A percentile compares a stretch with the other conserved stretches of the same genome.
These are phyloP conservation scores for Macrobrachium rosenbergii DNA, from an alignment of 1,140 invertebrate genomes.

Conservation along the genomic window DNA sequence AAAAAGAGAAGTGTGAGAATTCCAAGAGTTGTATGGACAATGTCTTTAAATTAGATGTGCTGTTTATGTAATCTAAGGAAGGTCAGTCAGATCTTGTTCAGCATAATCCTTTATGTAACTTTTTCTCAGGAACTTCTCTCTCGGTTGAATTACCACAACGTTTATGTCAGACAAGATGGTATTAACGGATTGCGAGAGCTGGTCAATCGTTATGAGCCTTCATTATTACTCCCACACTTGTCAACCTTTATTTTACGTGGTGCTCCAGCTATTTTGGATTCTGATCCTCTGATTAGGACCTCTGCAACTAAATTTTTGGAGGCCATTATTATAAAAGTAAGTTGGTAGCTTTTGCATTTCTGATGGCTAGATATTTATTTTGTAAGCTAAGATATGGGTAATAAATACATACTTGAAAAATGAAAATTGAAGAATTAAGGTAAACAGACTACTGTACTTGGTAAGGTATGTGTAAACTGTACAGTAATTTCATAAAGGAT, in stretches of 20 bases:
- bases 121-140: slow-evolving; percentile 78
- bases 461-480: too few species aligned
- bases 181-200: slow-evolving; percentile 81
- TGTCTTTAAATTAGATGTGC: too few species aligned
- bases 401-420: neutral
- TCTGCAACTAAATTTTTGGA: slow-evolving; percentile 79
- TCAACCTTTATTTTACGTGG: slow-evolving; percentile 79
- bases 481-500: too few species aligned
- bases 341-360: slow-evolving; percentile 17
- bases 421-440: neutral
- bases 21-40: too few species aligned
- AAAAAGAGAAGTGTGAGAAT: too few species aligned
- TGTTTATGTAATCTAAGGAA: too few species aligned
- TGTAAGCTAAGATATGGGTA: neutral
- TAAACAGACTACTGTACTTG: too few species aligned
- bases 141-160: slow-evolving; percentile 84
- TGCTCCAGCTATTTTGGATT: slow-evolving; percentile 79
- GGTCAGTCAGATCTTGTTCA: too few species aligned
- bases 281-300: slow-evolving; percentile 79
- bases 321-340: slow-evolving; percentile 75
- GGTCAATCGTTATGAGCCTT: slow-evolving; percentile 73
- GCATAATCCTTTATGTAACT: neutral
- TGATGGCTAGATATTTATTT: neutral
- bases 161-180: slow-evolving; percentile 78
- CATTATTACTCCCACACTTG: slow-evolving; percentile 76